Evolutionary conservation across 2,113 vertebrate species (phyloP).

Genomic region (Trochalopteron elliotii): DNA sequence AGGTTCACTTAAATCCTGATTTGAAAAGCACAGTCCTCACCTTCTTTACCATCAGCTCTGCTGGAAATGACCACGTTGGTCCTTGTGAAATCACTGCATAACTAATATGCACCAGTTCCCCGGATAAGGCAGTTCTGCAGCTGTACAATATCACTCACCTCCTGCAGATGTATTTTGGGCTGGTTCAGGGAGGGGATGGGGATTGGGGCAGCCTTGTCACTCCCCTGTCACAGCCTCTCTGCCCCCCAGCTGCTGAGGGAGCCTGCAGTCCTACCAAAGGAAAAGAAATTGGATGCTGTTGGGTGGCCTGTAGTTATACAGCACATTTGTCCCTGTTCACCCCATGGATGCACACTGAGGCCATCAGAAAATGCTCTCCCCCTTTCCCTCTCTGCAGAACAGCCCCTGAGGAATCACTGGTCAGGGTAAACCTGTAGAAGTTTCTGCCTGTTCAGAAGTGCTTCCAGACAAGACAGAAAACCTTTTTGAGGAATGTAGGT

Average conservation of each 20-base stretch:
- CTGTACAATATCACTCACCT: neutral
- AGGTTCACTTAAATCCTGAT: neutral
- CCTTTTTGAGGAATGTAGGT: neutral
- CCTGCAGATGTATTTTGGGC: accelerated
- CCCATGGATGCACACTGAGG: neutral
- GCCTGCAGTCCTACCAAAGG: neutral
- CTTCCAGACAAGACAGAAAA: neutral
- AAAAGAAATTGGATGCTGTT: accelerated
- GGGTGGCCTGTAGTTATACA: neutral
- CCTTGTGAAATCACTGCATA: neutral
- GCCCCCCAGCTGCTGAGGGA: neutral
- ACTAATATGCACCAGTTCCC: neutral
- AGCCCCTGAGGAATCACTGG: neutral
- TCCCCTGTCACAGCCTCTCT: neutral
- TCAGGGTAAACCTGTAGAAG: neutral
- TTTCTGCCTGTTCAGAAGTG: neutral
- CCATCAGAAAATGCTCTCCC: neutral
- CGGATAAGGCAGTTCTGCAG: neutral
- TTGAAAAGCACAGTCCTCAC: neutral
- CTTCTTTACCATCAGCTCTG: neutral
- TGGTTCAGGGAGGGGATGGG: neutral
- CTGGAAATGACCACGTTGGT: neutral
- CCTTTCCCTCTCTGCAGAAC: neutral
- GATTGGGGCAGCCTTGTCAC: neutral
- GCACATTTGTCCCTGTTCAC: neutral